Percentiles rank a stretch among this genome's conserved stretches.
Evolutionary conservation across 2,113 vertebrate species (phyloP).

Genomic region (Seriola rivoliana): DNA sequence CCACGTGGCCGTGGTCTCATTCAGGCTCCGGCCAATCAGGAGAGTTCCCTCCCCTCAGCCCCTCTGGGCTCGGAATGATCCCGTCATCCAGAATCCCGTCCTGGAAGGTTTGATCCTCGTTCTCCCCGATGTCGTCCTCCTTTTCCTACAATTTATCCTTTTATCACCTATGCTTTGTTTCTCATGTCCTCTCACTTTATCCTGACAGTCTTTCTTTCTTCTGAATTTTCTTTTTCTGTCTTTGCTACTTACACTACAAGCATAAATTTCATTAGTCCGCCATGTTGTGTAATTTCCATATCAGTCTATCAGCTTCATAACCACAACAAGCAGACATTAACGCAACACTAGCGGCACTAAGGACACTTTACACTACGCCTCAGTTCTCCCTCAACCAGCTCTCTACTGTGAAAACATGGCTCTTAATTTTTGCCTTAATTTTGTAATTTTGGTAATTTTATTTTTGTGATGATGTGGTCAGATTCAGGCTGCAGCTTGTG

Average conservation of each 20-base stretch:
- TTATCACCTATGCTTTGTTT: neutral
- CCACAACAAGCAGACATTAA: neutral
- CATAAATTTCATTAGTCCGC: neutral
- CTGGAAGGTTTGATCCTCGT: slow-evolving; percentile 93
- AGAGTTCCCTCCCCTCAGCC: slow-evolving; percentile 89
- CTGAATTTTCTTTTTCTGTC: neutral
- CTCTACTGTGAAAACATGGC: neutral
- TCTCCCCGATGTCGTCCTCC: slow-evolving; percentile 53
- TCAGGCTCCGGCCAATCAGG: slow-evolving; percentile 86
- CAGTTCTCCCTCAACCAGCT: neutral
- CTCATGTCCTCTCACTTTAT: neutral
- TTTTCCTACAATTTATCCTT: neutral
- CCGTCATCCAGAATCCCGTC: slow-evolving; percentile 93
- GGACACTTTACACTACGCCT: too few species aligned
- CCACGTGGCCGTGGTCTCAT: slow-evolving; percentile 87
- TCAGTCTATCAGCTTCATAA: neutral
- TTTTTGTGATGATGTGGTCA: neutral
- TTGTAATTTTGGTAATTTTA: neutral
- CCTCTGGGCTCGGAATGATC: slow-evolving; percentile 89
- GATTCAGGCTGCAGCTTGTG: too few species aligned
- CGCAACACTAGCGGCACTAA: neutral
- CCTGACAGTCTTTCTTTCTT: neutral
- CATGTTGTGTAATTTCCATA: neutral
- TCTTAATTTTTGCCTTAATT: neutral
- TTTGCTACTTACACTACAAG: neutral